These are phyloP conservation scores for Glaucomys volans DNA, from an alignment of 2,113 vertebrate species.

Conservation along the genomic window DNA sequence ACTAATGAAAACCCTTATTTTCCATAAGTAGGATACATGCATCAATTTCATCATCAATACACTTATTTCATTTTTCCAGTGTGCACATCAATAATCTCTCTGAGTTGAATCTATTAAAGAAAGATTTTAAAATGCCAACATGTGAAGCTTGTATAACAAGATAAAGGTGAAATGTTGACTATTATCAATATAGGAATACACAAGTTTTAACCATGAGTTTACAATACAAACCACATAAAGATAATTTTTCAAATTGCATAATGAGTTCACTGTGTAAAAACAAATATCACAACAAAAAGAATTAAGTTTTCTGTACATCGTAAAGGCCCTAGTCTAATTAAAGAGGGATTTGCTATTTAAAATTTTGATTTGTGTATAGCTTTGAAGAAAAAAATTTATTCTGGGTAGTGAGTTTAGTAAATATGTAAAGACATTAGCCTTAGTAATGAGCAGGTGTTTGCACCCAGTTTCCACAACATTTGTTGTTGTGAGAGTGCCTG, in stretches of 20 bases:
- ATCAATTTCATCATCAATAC: background rate
- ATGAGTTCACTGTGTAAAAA: background rate
- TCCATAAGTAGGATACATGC: background rate
- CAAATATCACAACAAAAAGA: background rate
- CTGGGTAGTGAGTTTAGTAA: background rate
- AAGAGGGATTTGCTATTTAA: background rate
- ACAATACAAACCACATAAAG: background rate
- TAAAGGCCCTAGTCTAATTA: background rate
- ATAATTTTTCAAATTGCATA: background rate
- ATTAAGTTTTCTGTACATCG: background rate
- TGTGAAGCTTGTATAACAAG: background rate
- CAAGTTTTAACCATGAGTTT: background rate
- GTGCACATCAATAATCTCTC: background rate
- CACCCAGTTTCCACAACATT: background rate
- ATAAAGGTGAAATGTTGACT: background rate
- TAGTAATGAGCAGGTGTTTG: background rate
- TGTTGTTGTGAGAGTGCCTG: background rate
- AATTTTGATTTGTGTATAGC: background rate
- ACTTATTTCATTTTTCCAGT: constrained; percentile 40
- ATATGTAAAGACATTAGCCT: background rate
- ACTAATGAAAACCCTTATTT: constrained; percentile 29
- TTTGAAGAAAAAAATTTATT: background rate
- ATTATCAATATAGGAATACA: background rate
- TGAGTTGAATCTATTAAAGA: background rate
- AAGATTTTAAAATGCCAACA: background rate